Evolutionary conservation across 2,797 vertebrate genomes (phyloP), one percentile per base, ranked within the genome.

Genomic region (Catamblyrhynchus diadema): DNA sequence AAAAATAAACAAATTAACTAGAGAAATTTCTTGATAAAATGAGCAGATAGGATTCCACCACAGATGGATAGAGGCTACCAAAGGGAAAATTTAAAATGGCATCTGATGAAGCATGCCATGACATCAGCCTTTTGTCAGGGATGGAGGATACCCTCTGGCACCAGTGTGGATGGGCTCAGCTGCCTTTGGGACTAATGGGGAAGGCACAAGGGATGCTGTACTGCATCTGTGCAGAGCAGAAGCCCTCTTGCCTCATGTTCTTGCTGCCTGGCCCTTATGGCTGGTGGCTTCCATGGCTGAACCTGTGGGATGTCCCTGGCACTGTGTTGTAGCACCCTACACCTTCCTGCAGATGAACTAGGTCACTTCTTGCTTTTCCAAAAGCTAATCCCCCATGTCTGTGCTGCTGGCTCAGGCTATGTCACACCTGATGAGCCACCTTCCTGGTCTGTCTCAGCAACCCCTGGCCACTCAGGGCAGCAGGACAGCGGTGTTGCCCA

Each of bases 401-500:
- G 53, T 0, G 3, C 65, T 73, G 73, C 70, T 70, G 87, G 62
- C 59, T 81, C 16, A 22, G 57, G 32, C 37, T 57, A 4, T 4
- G 5, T 41, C 78, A 47, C 56, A 57, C 28, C 25, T 60, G 53
- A 20, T 53, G 35, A 94, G 48, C 44, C 64, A 81, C 51, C 8
- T 39, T 56, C 35, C 61, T 53, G 20, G 12, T 53, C 8, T 13
- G 23, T 30, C 47, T 70, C 54, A 62, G 48, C 42, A 57, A 57
- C 15, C 39, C 23, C 39, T 84, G 61, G 28, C 56, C 51, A 59
- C 14, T 45, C n/a, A 13, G 39, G 59, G 33, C 59, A 65, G 59
- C 54, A 77, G 37, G 39, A 69, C 74, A 74, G 27, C 0, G 0
- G 23, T 33, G n/a, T 6, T 1, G 2, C 24, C 39, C 35, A 24